A percentile compares a stretch with the other conserved stretches of the same genome.
phyloP scores from a whole-genome alignment of 2,797 vertebrate species.

The Falco peregrinus region DNA sequence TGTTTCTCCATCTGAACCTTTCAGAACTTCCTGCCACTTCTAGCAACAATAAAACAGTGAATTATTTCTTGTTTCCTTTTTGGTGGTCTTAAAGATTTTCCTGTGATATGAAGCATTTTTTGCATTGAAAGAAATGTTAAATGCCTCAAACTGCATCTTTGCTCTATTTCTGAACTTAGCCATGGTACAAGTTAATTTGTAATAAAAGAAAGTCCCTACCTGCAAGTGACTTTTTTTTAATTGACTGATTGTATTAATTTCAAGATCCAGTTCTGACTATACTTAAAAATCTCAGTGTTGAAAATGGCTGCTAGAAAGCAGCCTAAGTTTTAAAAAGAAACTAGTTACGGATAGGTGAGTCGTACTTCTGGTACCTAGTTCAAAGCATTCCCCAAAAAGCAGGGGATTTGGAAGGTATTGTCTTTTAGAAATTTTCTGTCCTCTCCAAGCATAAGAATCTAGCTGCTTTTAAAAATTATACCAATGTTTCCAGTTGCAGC shows the following conservation, averaged over 20 bases:
- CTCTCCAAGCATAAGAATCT: not conserved
- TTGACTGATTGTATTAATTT: not conserved
- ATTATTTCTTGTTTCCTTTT: not conserved
- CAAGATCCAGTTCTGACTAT: not conserved
- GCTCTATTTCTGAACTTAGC: not conserved
- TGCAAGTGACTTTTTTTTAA: not conserved
- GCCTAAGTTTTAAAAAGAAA: not conserved
- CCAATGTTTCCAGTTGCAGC: not conserved
- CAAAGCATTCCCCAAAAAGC: not conserved
- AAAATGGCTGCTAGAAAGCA: not conserved
- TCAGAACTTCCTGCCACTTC: not conserved
- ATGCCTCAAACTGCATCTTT: not conserved
- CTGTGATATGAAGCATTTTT: not conserved
- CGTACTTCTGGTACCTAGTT: not conserved
- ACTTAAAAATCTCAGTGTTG: not conserved
- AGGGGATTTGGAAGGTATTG: not conserved
- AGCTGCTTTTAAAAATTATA: constrained; percentile 1
- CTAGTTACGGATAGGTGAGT: not conserved
- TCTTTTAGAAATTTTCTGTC: not conserved
- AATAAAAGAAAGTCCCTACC: not conserved
- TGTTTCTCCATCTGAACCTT: not conserved
- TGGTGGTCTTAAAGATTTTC: not conserved
- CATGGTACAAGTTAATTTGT: not conserved
- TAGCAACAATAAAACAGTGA: not conserved
- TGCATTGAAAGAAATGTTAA: not conserved